Conservation (phyloP, 2,888 invertebrate species). For the Chelonus formosanus region DNA sequence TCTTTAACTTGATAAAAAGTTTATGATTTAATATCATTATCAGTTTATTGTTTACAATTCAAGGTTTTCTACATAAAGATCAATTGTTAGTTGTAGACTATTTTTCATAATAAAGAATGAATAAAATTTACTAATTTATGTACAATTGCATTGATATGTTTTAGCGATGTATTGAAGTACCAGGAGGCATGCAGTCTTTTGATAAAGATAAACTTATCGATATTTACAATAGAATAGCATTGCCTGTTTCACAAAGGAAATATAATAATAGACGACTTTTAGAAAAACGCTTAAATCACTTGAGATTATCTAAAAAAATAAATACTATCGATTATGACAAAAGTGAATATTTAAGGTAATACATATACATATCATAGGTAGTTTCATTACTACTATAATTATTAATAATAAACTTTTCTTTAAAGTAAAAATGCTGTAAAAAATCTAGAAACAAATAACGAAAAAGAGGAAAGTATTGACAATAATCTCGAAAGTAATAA, state of each 20-base stretch:
- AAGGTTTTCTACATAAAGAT: no score
- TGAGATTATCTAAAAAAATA: slow-evolving; percentile 42
- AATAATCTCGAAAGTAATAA: no score
- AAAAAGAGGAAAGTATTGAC: no score
- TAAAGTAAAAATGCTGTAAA: no score
- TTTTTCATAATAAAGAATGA: no score
- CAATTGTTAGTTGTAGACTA: no score
- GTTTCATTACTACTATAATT: neutral
- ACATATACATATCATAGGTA: neutral
- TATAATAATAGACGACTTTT: slow-evolving; percentile 40
- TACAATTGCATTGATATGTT: neutral
- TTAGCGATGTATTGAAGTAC: slow-evolving; percentile 54
- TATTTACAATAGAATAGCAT: slow-evolving; percentile 52
- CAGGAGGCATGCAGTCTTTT: slow-evolving; percentile 42
- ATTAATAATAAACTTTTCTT: neutral
- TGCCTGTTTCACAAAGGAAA: slow-evolving; percentile 56
- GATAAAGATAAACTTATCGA: slow-evolving; percentile 52
- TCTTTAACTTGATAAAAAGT: no score
- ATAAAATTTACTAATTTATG: no score
- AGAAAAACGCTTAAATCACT: slow-evolving; percentile 44
- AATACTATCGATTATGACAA: slow-evolving; percentile 37
- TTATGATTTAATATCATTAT: no score
- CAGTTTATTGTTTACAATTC: no score
- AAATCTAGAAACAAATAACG: no score
- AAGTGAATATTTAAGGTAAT: neutral